These are phyloP conservation scores for Esperia sulphurella DNA, from an alignment of 2,888 invertebrate species.

Conservation along the genomic window DNA sequence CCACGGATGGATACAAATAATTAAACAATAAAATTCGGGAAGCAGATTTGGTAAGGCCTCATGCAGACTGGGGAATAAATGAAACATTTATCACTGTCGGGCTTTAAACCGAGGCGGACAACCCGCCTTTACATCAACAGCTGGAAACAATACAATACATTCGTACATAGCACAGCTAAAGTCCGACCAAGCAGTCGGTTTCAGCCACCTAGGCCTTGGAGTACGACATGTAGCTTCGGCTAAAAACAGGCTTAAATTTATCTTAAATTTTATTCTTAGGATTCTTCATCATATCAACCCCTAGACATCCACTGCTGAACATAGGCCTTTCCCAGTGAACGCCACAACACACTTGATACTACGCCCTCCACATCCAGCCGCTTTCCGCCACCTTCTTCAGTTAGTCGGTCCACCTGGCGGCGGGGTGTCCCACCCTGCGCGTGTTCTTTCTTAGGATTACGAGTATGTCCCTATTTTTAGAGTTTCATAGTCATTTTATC, in stretches of 20 bases:
- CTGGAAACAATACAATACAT: slow-evolving; percentile 8
- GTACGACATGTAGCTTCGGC: neutral
- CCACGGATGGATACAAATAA: slow-evolving; percentile 30
- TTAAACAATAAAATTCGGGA: slow-evolving; percentile 49
- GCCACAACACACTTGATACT: too few species aligned
- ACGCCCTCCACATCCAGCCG: too few species aligned
- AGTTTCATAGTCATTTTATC: too few species aligned
- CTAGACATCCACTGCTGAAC: too few species aligned
- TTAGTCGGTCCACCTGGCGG: too few species aligned
- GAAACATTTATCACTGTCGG: slow-evolving; percentile 72
- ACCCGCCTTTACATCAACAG: slow-evolving; percentile 42
- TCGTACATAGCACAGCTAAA: neutral
- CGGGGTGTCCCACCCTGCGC: too few species aligned
- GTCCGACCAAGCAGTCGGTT: neutral
- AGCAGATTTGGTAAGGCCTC: slow-evolving; percentile 44
- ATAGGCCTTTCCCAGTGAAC: too few species aligned
- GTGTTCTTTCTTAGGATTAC: too few species aligned
- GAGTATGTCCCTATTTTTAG: too few species aligned
- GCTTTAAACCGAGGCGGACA: slow-evolving; percentile 41
- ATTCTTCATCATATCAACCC: too few species aligned
- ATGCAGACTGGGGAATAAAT: slow-evolving; percentile 57
- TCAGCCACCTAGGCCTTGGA: neutral
- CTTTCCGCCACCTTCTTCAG: too few species aligned
- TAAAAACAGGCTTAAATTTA: neutral
- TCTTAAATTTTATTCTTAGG: too few species aligned